A percentile compares a stretch with the other conserved stretches of the same genome.
phyloP scores from a whole-genome alignment of 2,797 vertebrate species.

The Enteromius radiatus region DNA sequence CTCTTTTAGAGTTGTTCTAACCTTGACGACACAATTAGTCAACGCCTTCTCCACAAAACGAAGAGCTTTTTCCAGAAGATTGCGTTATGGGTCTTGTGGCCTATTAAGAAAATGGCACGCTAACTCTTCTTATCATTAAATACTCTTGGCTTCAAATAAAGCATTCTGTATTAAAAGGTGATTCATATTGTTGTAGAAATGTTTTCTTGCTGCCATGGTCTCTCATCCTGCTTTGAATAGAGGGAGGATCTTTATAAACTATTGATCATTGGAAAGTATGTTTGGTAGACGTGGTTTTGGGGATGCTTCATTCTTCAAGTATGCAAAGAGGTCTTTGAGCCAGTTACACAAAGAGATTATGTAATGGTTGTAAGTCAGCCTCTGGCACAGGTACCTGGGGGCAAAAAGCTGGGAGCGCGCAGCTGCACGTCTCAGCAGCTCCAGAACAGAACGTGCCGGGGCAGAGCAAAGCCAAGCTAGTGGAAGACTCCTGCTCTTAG shows the following conservation, averaged over 20 bases:
- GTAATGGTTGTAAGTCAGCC: conserved; percentile 47
- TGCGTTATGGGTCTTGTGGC: not conserved
- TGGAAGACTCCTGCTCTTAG: conserved; percentile 46
- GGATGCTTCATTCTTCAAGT: conserved; percentile 21
- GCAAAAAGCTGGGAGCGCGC: conserved; percentile 42
- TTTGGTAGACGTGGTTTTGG: conserved; percentile 6
- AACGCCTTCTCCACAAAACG: conserved; percentile 36
- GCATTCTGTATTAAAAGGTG: conserved; percentile 20
- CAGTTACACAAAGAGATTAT: conserved; percentile 53
- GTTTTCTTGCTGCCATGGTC: conserved; percentile 41
- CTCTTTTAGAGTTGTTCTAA: conserved; percentile 56
- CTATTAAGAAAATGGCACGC: not conserved
- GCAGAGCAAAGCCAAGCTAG: conserved; percentile 52
- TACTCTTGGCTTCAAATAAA: conserved; percentile 52
- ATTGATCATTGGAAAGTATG: conserved; percentile 36
- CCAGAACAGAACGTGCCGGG: conserved; percentile 59
- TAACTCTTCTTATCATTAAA: conserved; percentile 22
- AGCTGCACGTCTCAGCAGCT: conserved; percentile 60
- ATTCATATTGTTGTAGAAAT: conserved; percentile 50
- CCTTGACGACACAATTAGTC: conserved; percentile 50
- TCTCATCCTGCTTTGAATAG: conserved; percentile 37
- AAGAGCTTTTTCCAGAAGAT: conserved; percentile 47
- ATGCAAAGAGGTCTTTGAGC: conserved; percentile 24
- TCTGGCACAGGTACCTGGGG: conserved; percentile 54
- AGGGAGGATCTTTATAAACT: conserved; percentile 27